Evolutionary conservation across 2,113 vertebrate genomes (phyloP), one percentile per base, ranked within the genome.

Genomic region (Microcebus ravelobensis): DNA sequence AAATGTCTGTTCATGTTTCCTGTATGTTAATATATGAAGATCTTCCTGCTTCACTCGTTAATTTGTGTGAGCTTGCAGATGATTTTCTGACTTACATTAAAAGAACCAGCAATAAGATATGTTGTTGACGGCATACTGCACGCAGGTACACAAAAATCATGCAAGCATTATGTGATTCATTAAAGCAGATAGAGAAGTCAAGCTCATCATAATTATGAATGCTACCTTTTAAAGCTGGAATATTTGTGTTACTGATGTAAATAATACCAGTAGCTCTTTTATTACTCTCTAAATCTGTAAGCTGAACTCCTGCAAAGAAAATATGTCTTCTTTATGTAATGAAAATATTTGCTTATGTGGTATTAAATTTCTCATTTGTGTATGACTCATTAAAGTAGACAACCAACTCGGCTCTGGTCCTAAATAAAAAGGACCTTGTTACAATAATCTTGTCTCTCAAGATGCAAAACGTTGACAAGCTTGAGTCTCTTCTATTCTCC

Each of bases 211-310:
- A 97, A 97, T 98, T 97, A 97, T 86, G 73, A 95, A 83, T 91
- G 84, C 63, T 96, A 79, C 95, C 73, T 97, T 98, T 98, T 97
- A 98, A 97, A 96, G 76, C 27, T 82, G 85, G 70, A 84, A 21
- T 97, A 95, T 95, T 86, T 92, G 27, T 74, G 93, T 96, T 97
- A 93, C 94, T 93, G 97, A 90, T 91, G 77, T 94, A 97, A 98
- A 94, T 98, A 61, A 94, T 96, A 94, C 39, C 52, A 96, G 82
- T 76, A 97, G 87, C 95, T 96, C 45, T 96, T 98, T 98, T 97
- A 97, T 97, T 96, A 95, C 94, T 87, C 82, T 83, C 74, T 97
- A 93, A 97, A 97, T 63, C 97, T 97, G 85, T 95, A 96, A 97
- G 39, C 65, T 90, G 48, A 97, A 95, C 68, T 96, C 96, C 96